A percentile compares a stretch with the other conserved stretches of the same genome.
These are phyloP conservation scores for Albula glossodonta DNA, from an alignment of 2,113 vertebrate species.

Conservation along the genomic window DNA sequence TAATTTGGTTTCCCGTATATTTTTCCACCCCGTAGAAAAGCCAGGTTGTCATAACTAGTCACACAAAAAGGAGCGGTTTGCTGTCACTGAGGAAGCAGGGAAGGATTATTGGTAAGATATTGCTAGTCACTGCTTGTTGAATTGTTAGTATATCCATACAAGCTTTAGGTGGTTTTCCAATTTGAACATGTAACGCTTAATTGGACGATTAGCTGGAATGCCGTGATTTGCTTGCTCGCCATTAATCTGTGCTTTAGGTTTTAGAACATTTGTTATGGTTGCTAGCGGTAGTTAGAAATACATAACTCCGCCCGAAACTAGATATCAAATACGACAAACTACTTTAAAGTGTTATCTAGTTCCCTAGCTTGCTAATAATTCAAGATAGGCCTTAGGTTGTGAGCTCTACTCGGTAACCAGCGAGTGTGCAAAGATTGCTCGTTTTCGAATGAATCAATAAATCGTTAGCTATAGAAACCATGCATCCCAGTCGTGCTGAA, in stretches of 20 bases:
- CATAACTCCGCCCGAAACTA: background rate
- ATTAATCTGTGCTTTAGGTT: background rate
- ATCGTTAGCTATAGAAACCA: background rate
- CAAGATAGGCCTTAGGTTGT: background rate
- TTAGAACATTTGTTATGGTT: background rate
- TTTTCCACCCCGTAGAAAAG: constrained; percentile 26
- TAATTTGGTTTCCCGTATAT: constrained; percentile 37
- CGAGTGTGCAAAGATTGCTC: background rate
- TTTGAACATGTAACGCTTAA: background rate
- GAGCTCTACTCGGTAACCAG: background rate
- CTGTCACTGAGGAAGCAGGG: constrained; percentile 69
- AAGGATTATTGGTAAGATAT: constrained; percentile 80
- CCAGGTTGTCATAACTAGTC: constrained; percentile 44
- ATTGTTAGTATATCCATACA: background rate
- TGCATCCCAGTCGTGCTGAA: background rate
- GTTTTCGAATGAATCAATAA: background rate
- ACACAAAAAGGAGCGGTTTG: constrained; percentile 72
- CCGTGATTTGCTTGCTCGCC: background rate
- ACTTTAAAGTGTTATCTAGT: background rate
- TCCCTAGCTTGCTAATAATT: constrained; percentile 12
- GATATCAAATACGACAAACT: background rate
- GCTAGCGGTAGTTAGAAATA: background rate
- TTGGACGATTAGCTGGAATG: background rate
- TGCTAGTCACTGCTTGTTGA: background rate
- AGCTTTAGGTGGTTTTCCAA: background rate